phyloP scores from a whole-genome alignment of 2,888 invertebrate genomes.

The Bembecia ichneumoniformis region DNA sequence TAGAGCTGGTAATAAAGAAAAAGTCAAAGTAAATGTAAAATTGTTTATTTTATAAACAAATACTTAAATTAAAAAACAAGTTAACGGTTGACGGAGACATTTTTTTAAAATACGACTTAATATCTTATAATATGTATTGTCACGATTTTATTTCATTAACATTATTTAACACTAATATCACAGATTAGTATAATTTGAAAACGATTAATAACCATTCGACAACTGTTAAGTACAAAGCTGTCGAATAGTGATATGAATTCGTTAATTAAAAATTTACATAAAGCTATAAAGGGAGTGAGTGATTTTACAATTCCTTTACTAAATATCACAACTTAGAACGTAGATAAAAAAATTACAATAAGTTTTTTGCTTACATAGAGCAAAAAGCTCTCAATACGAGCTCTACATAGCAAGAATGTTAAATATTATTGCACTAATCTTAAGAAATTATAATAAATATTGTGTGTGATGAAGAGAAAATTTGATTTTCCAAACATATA shows the following conservation, averaged over 20 bases:
- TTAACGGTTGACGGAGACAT: conserved; percentile 44
- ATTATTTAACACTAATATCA: background rate
- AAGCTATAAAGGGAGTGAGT: background rate
- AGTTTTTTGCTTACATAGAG: no score
- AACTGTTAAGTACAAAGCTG: background rate
- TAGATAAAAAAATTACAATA: background rate
- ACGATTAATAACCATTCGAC: background rate
- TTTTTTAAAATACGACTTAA: conserved; percentile 3
- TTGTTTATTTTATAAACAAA: conserved; percentile 67
- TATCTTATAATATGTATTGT: conserved; percentile 3
- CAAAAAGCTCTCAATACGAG: no score
- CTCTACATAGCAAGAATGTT: no score
- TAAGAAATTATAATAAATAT: no score
- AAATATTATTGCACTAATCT: background rate
- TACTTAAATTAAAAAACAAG: conserved; percentile 49
- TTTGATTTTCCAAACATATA: background rate
- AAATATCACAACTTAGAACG: conserved; percentile 37
- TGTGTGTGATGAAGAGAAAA: background rate
- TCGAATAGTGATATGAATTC: background rate
- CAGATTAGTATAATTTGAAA: background rate
- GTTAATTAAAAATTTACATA: background rate
- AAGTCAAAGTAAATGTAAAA: conserved; percentile 21
- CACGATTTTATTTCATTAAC: background rate
- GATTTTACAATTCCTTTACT: background rate
- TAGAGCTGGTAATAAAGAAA: conserved; percentile 2